Base-by-base conservation (phyloP, 2,888 invertebrate genomes). In the Phengaris alcon region DNA sequence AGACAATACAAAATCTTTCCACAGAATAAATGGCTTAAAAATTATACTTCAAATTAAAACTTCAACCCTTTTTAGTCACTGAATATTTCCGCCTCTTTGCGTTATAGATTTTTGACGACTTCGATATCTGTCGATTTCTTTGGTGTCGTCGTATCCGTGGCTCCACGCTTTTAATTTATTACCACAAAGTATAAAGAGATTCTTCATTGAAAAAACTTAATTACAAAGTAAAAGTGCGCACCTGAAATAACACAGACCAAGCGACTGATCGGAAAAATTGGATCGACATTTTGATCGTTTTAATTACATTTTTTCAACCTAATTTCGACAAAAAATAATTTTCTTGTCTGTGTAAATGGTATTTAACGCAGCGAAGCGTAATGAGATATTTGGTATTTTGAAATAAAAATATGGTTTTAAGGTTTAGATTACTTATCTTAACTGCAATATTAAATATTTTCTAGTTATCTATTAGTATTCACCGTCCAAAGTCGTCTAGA, bases 11-110 rank as follows among this genome's bases (percentile, higher is more conserved):
- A 75, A 78, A 73, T 78, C 72, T 72, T 22, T 22, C 35, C 35
- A 54, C 35, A 54, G 51, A 35, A 72, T 72, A 52, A 72, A 72
- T 72, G 73, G 57, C 74, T 35, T 70, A 75, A 76, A 88, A 90
- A 87, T 90, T 89, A 89, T 88, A 90, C 87, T 86, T 84, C 85
- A 57, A 76, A 86, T 86, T 88, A 86, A 88, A 88, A 87, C 85
- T 88, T 83, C 79, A 86, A 86, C 82, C 87, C 88, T 86, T 86
- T 89, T 84, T 83, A 85, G 85, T 87, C 88, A 86, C 88, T 85
- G 86, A 86, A 88, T 86, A 86, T 85, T 89, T 89, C 85, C 84
- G 83, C 82, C 85, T 86, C 85, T 86, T 87, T 87, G 85, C 84
- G 81, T 82, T 86, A 89, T 88, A 83, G 88, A 88, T 89, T 88